A percentile compares a stretch with the other conserved stretches of the same genome.
Conservation (phyloP, 2,113 vertebrate genomes). For the Syngnathoides biaculeatus region DNA sequence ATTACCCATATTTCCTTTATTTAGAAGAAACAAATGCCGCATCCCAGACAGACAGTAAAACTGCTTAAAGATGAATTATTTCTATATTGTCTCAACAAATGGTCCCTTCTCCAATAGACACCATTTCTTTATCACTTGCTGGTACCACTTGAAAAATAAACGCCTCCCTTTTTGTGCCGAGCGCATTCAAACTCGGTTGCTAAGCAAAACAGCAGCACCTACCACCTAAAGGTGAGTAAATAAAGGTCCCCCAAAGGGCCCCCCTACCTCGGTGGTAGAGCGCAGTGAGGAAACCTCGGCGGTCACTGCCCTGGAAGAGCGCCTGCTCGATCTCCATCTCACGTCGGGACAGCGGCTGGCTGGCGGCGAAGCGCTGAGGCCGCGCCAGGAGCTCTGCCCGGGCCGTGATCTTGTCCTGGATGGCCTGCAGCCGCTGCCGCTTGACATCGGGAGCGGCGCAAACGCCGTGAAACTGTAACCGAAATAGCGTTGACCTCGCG, state of each 20-base stretch:
- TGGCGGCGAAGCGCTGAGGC: slow-evolving; percentile 87
- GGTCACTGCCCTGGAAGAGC: slow-evolving; percentile 87
- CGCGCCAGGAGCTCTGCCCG: slow-evolving; percentile 78
- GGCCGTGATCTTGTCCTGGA: slow-evolving; percentile 84
- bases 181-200: too few species aligned
- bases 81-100: too few species aligned
- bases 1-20: too few species aligned
- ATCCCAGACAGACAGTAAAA: too few species aligned
- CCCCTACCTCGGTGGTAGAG: slow-evolving; percentile 87
- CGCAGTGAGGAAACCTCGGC: slow-evolving; percentile 81
- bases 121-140: too few species aligned
- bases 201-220: background rate
- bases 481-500: background rate
- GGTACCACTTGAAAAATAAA: too few species aligned
- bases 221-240: background rate
- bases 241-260: background rate
- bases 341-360: slow-evolving; percentile 82
- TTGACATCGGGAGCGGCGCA: slow-evolving; percentile 80
- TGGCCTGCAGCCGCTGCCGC: slow-evolving; percentile 79
- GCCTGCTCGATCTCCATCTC: slow-evolving; percentile 96
- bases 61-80: too few species aligned
- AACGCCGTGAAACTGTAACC: slow-evolving; percentile 72
- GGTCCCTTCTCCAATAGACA: too few species aligned
- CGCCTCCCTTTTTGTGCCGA: too few species aligned
- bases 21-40: too few species aligned